Evolutionary conservation across 2,113 vertebrate genomes (phyloP).

Genomic region (Hippopotamus amphibius): DNA sequence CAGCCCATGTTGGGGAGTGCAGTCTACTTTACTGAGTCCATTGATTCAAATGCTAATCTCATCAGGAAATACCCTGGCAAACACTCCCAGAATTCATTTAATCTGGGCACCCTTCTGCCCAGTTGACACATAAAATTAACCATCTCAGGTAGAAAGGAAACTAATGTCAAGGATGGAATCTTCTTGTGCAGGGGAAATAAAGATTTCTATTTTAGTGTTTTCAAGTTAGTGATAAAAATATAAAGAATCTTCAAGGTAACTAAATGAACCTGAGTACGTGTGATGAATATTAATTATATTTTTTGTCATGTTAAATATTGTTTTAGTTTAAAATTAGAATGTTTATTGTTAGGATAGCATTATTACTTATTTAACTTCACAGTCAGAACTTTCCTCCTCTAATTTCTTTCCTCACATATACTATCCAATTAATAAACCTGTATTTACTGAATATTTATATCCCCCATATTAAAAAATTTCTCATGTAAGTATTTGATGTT

Average conservation of each 20-base stretch:
- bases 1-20: too few relatives aligned
- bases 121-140: neutral
- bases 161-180: slow-evolving; percentile 58
- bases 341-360: neutral
- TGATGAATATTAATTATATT: neutral
- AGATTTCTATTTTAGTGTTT: neutral
- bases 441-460: neutral
- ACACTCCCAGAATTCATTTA: neutral
- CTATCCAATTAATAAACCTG: neutral
- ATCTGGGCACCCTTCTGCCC: too few relatives aligned
- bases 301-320: neutral
- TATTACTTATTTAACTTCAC: neutral
- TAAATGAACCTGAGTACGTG: neutral
- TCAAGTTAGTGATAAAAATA: neutral
- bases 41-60: neutral
- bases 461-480: neutral
- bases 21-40: neutral
- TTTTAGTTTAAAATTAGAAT: neutral
- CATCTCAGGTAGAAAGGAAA: slow-evolving; percentile 14
- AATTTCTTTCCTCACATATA: neutral
- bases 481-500: neutral
- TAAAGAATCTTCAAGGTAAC: neutral
- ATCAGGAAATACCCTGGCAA: neutral
- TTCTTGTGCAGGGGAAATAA: neutral
- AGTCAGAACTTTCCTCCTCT: neutral